Conservation (phyloP, 2,797 vertebrate genomes). For the Darevskia nairensis region DNA sequence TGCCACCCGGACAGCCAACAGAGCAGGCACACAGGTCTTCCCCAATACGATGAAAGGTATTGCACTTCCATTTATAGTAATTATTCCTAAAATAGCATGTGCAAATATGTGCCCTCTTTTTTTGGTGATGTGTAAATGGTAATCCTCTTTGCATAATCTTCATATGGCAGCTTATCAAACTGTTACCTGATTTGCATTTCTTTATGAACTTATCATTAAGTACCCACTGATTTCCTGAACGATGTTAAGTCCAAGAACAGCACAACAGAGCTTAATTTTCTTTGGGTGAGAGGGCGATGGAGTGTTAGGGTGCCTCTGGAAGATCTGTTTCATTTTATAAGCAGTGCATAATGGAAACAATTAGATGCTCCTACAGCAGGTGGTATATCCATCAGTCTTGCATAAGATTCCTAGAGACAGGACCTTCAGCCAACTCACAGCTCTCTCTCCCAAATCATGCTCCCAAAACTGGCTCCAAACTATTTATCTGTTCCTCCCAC, state of each 20-base stretch:
- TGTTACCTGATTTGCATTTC: background rate
- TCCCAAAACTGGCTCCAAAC: background rate
- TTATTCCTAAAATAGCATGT: too few species aligned
- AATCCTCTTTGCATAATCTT: background rate
- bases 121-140: too few species aligned
- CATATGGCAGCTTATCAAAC: background rate
- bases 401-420: background rate
- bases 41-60: too few species aligned
- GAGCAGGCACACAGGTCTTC: too few species aligned
- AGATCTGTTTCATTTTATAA: constrained; percentile 9
- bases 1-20: too few species aligned
- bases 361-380: background rate
- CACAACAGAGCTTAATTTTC: background rate
- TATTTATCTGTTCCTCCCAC: background rate
- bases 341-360: background rate
- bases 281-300: background rate
- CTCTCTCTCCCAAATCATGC: background rate
- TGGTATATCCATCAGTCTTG: background rate
- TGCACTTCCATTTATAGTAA: too few species aligned
- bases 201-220: background rate
- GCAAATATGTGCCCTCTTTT: too few species aligned
- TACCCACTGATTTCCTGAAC: background rate
- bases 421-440: background rate
- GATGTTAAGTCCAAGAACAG: background rate
- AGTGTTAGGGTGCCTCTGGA: background rate